Percentiles rank a stretch among this genome's conserved stretches.
Evolutionary conservation across 64 coral and sea anemone genomes (phyloP).

Genomic region (Stichodactyla helianthus): DNA sequence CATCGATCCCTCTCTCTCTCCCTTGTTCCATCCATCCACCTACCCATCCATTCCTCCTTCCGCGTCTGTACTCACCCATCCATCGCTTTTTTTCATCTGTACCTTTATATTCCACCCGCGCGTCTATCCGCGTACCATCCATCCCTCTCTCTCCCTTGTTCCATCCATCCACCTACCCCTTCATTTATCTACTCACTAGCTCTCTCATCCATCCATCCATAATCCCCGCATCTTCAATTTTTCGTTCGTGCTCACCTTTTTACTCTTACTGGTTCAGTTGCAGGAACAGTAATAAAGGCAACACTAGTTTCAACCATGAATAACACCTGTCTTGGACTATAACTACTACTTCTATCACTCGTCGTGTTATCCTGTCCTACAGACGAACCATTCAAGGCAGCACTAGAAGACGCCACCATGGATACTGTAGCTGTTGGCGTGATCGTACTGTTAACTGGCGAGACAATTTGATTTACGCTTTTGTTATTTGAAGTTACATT

Average conservation of each 20-base stretch:
- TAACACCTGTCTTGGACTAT: constrained; percentile 27
- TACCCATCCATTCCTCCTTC: too few relatives aligned
- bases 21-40: too few relatives aligned
- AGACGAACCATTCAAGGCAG: neutral
- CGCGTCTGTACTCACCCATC: too few relatives aligned
- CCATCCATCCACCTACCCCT: neutral
- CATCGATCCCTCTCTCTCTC: too few relatives aligned
- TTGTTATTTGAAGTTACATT: neutral
- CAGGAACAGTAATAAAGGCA: constrained; percentile 68
- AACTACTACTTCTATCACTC: constrained; percentile 19
- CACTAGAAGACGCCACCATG: neutral
- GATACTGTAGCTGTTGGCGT: constrained; percentile 20
- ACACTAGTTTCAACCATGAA: constrained; percentile 61
- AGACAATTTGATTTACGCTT: neutral
- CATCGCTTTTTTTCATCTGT: too few relatives aligned
- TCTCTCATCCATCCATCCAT: neutral
- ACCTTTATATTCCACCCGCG: too few relatives aligned
- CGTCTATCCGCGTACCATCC: neutral
- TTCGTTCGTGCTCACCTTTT: constrained; percentile 47
- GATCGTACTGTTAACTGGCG: constrained; percentile 20
- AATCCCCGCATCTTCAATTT: neutral
- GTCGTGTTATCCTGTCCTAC: neutral
- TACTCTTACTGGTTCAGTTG: constrained; percentile 37
- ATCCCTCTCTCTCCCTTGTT: neutral
- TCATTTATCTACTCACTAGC: neutral